Conservation (phyloP, 2,797 vertebrate species). For the Molothrus ater region DNA sequence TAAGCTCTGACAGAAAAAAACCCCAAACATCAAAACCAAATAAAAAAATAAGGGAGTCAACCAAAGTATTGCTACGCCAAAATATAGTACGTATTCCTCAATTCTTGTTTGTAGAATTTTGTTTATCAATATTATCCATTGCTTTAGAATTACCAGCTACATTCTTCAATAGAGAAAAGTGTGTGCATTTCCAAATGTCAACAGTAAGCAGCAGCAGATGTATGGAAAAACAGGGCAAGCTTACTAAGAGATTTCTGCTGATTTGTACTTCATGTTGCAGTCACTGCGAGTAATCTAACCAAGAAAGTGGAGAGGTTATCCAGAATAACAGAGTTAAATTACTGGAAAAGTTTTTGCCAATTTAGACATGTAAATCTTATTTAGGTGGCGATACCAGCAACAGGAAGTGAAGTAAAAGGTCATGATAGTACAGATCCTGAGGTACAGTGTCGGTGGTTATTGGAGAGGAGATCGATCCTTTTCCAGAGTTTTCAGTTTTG, state of each 20-base stretch:
- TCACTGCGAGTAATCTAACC: background rate
- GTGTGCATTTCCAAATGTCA: background rate
- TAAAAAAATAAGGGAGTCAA: background rate
- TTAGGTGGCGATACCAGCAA: background rate
- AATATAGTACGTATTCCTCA: background rate
- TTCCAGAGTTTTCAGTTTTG: background rate
- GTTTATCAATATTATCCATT: background rate
- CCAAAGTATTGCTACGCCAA: background rate
- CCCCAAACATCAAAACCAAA: background rate
- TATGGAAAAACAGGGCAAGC: background rate
- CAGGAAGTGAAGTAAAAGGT: slow-evolving; percentile 3
- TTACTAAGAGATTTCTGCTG: background rate
- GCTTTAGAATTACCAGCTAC: background rate
- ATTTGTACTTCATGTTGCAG: background rate
- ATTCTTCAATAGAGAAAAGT: background rate
- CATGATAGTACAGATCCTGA: background rate
- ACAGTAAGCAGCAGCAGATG: background rate
- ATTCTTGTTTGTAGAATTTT: background rate
- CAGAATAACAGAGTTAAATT: background rate
- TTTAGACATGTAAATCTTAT: background rate
- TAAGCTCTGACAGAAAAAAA: background rate
- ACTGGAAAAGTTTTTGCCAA: background rate
- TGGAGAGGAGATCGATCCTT: background rate
- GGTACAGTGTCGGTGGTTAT: background rate
- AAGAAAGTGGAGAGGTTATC: background rate